A percentile compares a stretch with the other conserved stretches of the same genome.
Evolutionary conservation across 2,113 vertebrate genomes (phyloP).

Genomic region (Peromyscus leucopus): DNA sequence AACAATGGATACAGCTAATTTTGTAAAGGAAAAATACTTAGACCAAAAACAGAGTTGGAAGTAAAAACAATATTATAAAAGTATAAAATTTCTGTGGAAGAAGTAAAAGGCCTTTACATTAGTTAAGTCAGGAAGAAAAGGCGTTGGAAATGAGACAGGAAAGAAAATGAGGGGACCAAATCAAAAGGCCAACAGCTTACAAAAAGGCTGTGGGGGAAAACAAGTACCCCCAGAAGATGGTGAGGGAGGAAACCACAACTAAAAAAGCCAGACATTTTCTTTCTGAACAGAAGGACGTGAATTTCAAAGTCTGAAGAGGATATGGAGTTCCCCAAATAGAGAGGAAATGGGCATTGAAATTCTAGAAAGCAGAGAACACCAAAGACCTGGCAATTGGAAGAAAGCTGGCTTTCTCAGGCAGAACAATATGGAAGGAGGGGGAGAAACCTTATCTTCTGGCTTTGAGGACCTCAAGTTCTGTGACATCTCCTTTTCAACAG

Average conservation of each 20-base stretch:
- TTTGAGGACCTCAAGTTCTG: not conserved
- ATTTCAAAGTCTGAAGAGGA: not conserved
- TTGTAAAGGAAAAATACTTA: not conserved
- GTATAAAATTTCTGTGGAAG: not conserved
- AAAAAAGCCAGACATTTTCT: not conserved
- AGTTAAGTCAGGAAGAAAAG: not conserved
- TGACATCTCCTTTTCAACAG: not conserved
- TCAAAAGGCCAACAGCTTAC: not conserved
- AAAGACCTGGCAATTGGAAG: not conserved
- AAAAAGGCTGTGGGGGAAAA: not conserved
- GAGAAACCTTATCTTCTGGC: accelerated
- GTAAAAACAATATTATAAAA: not conserved
- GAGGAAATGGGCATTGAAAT: not conserved
- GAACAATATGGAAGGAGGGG: not conserved
- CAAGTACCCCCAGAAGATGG: not conserved
- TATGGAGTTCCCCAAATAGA: too few relatives aligned
- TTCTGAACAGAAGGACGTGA: not conserved
- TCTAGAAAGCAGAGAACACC: not conserved
- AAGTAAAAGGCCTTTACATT: not conserved
- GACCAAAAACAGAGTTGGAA: not conserved
- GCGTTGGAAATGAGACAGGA: not conserved
- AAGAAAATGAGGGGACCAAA: not conserved
- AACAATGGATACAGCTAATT: not conserved
- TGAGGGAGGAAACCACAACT: not conserved
- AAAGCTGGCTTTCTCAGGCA: not conserved